These are phyloP conservation scores for Drosophila formosana DNA, from an alignment of 2,888 invertebrate genomes.

Conservation along the genomic window DNA sequence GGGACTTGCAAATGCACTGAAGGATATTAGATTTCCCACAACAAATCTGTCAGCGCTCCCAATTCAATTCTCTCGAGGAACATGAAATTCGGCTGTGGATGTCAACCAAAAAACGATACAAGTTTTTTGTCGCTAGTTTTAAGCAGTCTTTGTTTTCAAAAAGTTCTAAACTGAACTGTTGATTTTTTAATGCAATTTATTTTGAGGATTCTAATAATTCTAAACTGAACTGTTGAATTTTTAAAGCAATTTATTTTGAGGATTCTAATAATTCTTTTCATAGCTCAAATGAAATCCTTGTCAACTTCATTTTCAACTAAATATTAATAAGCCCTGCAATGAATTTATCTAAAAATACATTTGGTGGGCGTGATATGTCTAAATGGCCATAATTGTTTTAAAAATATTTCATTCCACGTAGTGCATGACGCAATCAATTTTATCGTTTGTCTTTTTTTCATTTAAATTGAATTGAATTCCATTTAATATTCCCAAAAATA, in stretches of 20 bases:
- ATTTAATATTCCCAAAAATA: not conserved
- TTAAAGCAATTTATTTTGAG: no score
- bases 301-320: no score
- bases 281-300: no score
- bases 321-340: not conserved
- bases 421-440: not conserved
- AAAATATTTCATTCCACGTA: not conserved
- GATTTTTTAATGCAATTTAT: not conserved
- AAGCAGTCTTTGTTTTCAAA: not conserved
- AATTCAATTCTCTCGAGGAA: slow-evolving; percentile 18
- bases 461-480: not conserved
- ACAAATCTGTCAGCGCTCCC: slow-evolving; percentile 23
- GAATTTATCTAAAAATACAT: not conserved
- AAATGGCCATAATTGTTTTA: not conserved
- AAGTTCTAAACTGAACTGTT: not conserved
- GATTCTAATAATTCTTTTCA: no score
- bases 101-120: not conserved
- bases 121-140: not conserved
- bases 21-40: slow-evolving; percentile 37
- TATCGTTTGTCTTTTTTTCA: not conserved
- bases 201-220: not conserved
- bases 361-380: not conserved
- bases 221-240: no score
- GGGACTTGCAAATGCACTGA: slow-evolving; percentile 15
- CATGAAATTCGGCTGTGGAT: slow-evolving; percentile 7